Conservation (phyloP, 2,797 vertebrate species). For the Aplochiton taeniatus region DNA sequence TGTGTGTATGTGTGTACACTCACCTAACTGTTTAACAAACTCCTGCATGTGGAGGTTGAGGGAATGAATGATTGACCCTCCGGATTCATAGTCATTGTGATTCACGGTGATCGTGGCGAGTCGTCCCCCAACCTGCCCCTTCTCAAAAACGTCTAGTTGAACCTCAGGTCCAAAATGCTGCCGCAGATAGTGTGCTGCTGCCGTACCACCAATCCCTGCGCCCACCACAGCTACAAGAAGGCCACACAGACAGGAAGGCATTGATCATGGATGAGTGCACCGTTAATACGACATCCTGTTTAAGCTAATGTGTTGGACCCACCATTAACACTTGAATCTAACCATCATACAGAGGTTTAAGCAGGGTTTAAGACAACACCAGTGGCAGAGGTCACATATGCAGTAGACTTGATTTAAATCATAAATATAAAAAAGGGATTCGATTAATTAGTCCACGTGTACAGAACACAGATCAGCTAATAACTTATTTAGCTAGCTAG, state of each 20-base stretch:
- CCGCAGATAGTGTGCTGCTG: constrained; percentile 88
- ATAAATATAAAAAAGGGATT: no score
- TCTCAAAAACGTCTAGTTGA: constrained; percentile 92
- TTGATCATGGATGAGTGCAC: no score
- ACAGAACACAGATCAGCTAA: no score
- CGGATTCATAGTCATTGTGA: constrained; percentile 91
- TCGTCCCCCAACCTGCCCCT: constrained; percentile 85
- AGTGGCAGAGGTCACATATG: no score
- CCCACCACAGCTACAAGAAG: constrained; percentile 85
- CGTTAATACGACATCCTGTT: no score
- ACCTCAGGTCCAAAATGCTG: constrained; percentile 95
- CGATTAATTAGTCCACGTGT: no score
- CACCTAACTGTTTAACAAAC: constrained; percentile 93
- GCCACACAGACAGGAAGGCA: not conserved
- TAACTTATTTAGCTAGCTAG: not conserved
- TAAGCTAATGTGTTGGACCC: no score
- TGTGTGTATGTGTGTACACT: constrained; percentile 44
- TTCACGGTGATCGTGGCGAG: constrained; percentile 92
- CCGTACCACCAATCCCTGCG: constrained; percentile 92
- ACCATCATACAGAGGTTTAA: no score
- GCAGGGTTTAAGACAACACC: no score
- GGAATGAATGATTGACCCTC: constrained; percentile 91
- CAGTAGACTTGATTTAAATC: no score
- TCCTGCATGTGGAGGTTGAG: constrained; percentile 97
- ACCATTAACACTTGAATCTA: no score